Percentiles rank a stretch among this genome's conserved stretches.
Evolutionary conservation across 2,113 vertebrate genomes (phyloP).

Genomic region (Lagopus leucura): DNA sequence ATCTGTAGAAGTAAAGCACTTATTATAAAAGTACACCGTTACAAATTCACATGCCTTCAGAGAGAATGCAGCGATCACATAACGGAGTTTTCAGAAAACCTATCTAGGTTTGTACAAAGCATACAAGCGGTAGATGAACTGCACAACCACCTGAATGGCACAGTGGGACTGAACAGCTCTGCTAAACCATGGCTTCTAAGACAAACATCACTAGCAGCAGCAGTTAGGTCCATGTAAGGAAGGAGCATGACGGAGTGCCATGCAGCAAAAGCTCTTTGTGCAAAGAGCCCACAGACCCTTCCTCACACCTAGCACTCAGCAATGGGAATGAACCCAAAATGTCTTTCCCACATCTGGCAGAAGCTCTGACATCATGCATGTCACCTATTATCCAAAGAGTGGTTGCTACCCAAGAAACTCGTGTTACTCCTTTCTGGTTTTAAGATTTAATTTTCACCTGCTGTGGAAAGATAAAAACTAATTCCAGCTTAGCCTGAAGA

Average conservation of each 20-base stretch:
- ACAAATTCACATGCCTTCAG: background rate
- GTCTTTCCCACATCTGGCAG: background rate
- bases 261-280: background rate
- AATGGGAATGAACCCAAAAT: background rate
- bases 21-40: background rate
- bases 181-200: background rate
- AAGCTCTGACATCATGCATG: background rate
- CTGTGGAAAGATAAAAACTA: background rate
- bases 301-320: background rate
- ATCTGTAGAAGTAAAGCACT: conserved; percentile 2
- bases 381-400: background rate
- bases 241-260: no score
- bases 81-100: background rate
- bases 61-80: background rate
- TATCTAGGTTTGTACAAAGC: background rate
- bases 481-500: conserved; percentile 26
- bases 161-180: background rate
- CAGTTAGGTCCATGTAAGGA: accelerated
- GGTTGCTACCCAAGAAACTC: background rate
- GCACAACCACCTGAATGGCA: background rate
- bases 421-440: background rate
- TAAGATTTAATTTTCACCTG: conserved; percentile 37
- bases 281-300: background rate
- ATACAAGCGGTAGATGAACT: background rate
- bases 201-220: background rate